Percentiles rank a stretch among this genome's conserved stretches.
Evolutionary conservation across 2,888 invertebrate genomes (phyloP).

Genomic region (Idaea dimidiata): DNA sequence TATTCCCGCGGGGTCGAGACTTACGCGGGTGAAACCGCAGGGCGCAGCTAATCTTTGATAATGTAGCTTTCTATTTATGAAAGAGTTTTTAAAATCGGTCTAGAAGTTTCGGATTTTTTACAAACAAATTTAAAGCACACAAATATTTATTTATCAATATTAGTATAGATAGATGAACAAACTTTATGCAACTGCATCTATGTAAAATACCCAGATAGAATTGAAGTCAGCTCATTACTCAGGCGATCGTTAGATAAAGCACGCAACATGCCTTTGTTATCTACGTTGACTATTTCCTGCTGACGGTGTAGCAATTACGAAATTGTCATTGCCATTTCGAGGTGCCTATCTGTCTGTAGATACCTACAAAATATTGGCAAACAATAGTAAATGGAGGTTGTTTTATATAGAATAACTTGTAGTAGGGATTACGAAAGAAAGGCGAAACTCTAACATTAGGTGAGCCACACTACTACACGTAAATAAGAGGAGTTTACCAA

Average conservation of each 20-base stretch:
- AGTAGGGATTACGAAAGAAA: not conserved
- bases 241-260: constrained; percentile 57
- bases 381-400: not conserved
- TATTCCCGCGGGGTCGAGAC: no score
- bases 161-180: not conserved
- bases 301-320: constrained; percentile 26
- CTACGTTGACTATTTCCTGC: constrained; percentile 39
- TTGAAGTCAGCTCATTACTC: constrained; percentile 62
- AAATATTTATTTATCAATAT: not conserved
- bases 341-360: constrained; percentile 5
- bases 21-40: no score
- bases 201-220: constrained; percentile 38
- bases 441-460: no score
- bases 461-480: no score
- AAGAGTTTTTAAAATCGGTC: no score
- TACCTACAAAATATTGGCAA: not conserved
- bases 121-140: no score
- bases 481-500: no score
- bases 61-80: no score
- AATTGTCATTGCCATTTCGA: constrained; percentile 17
- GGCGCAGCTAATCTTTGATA: no score
- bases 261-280: constrained; percentile 58
- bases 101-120: no score
- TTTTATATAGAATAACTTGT: not conserved
- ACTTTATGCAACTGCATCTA: constrained; percentile 10